Evolutionary conservation across 2,113 vertebrate species (phyloP).

Genomic region (Peucedramus taeniatus): DNA sequence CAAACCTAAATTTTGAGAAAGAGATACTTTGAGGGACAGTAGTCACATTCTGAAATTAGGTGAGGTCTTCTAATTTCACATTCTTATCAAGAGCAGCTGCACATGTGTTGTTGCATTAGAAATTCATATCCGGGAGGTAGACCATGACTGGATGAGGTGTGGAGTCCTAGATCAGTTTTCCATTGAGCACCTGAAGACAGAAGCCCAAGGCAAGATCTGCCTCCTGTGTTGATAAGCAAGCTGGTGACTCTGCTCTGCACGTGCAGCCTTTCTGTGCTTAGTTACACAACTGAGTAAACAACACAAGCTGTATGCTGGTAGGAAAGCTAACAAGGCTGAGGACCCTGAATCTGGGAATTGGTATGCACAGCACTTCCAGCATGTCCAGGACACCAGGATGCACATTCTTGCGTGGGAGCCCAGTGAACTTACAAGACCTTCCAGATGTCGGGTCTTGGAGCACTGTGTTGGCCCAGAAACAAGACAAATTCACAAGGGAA

Average conservation of each 20-base stretch:
- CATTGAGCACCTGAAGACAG: background rate
- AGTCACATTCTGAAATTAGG: background rate
- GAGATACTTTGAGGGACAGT: background rate
- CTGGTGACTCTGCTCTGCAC: background rate
- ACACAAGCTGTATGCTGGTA: background rate
- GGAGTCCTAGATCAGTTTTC: background rate
- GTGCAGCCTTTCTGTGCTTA: background rate
- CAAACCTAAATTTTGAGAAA: background rate
- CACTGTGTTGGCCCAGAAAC: background rate
- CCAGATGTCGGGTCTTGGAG: conserved; percentile 2
- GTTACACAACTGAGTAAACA: background rate
- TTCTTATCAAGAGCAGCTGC: background rate
- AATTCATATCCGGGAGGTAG: accelerated
- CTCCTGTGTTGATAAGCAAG: background rate
- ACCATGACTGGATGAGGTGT: background rate
- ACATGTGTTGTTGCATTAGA: background rate
- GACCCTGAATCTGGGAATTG: accelerated
- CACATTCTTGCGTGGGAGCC: conserved; percentile 35
- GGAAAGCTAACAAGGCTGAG: background rate
- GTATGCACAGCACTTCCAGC: background rate
- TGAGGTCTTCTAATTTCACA: background rate
- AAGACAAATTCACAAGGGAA: background rate
- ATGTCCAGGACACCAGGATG: background rate
- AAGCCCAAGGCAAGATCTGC: background rate
- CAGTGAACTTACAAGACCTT: conserved; percentile 31